Base-by-base conservation (phyloP, 2,113 vertebrate species). In the Zosterops pallidus region DNA sequence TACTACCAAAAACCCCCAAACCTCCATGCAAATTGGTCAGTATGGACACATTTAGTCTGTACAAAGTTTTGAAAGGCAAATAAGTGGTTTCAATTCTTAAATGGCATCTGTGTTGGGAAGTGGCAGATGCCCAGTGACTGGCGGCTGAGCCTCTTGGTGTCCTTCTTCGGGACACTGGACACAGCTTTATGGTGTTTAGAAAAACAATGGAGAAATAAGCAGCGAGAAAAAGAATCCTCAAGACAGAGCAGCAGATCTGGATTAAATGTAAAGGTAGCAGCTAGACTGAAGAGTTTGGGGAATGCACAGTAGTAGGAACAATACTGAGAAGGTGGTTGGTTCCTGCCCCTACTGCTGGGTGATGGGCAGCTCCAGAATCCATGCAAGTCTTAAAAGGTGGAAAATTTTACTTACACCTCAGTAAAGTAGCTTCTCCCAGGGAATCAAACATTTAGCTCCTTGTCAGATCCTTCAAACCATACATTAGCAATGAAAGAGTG, bases 381-480 rank as follows among this genome's bases (percentile, higher is more conserved):
- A 28, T n/a, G 44, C 22, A 47, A 70, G 19, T 28, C 18, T 80
- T 70, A 35, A 79, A 60, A 67, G 33, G 37, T 0, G 1, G 50
- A 31, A 93, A n/a, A 75, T 86, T 84, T 93, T 83, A 86, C 56
- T 53, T 69, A 31, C 9, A 55, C 14, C 44, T 82, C 62, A 65
- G 59, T 68, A 80, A 79, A 83, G 70, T 14, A 49, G 37, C 56
- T 89, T 89, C 22, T 93, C 37, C 35, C 37, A 78, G 68, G 33
- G 59, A 93, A 72, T 91, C 78, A 85, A 78, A 78, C 83, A 60
- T 33, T 63, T 71, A 70, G 63, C 18, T 94, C 78, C 84, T 80
- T 95, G 87, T 94, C 78, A 93, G 33, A 74, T 64, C 46, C 49
- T 92, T 86, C 83, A 83, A 95, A 72, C 69, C 69, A 46, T 82